phyloP scores from a whole-genome alignment of 2,888 invertebrate genomes.

The Scelioninae gen. 1 region DNA sequence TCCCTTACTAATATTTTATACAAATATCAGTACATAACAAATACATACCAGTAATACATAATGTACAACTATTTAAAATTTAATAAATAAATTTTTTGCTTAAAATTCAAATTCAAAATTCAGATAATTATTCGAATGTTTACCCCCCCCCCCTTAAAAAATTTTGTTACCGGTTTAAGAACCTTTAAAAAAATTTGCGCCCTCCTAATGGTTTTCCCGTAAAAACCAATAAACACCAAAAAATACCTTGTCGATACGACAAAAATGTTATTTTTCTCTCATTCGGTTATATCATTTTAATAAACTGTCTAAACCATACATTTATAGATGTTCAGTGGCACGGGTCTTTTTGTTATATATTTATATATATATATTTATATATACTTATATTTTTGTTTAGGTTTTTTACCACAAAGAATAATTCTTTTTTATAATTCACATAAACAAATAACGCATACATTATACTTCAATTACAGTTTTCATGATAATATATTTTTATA shows the following conservation, averaged over 20 bases:
- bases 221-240: slow-evolving; percentile 37
- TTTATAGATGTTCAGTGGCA: slow-evolving; percentile 70
- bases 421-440: slow-evolving; percentile 76
- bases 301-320: slow-evolving; percentile 3
- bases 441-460: slow-evolving; percentile 81
- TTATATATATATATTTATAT: slow-evolving; percentile 25
- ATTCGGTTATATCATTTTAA: slow-evolving; percentile 27
- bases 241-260: slow-evolving; percentile 57
- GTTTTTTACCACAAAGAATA: slow-evolving; percentile 71
- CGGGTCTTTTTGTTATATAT: slow-evolving; percentile 70
- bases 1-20: no score
- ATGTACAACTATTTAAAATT: no score
- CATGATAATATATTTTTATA: slow-evolving; percentile 79
- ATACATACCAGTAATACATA: no score
- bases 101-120: no score
- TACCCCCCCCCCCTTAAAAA: no score
- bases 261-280: slow-evolving; percentile 17
- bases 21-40: no score
- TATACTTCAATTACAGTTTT: slow-evolving; percentile 82
- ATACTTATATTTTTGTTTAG: slow-evolving; percentile 20
- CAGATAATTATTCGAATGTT: no score
- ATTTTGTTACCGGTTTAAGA: no score
- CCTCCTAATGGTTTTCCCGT: no score
- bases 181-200: no score
- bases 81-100: no score